A percentile compares a stretch with the other conserved stretches of the same genome.
Evolutionary conservation across 2,888 invertebrate genomes (phyloP).

Genomic region (Synanthedon tipuliformis): DNA sequence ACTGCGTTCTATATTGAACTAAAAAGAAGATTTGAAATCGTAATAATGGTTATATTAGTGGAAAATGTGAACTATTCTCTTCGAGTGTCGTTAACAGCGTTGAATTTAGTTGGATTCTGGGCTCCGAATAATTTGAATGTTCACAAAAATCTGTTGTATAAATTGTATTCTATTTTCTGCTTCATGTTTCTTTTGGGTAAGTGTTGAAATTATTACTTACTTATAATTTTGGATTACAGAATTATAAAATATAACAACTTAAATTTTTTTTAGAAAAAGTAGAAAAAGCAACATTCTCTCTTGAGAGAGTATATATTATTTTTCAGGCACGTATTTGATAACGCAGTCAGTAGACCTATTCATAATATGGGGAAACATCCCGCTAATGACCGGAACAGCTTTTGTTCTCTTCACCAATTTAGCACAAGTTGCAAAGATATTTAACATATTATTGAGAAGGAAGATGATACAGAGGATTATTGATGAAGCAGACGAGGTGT

Average conservation of each 20-base stretch:
- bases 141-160: conserved; percentile 23
- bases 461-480: conserved; percentile 30
- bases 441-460: conserved; percentile 32
- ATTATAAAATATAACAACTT: no score
- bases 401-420: conserved; percentile 58
- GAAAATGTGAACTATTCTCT: conserved; percentile 38
- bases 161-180: conserved; percentile 28
- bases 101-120: conserved; percentile 52
- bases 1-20: no score
- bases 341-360: conserved; percentile 58
- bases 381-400: conserved; percentile 53
- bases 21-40: no score
- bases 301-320: conserved; percentile 3
- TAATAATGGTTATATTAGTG: conserved; percentile 32
- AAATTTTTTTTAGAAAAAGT: no score
- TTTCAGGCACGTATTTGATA: conserved; percentile 44
- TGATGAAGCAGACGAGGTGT: conserved; percentile 22
- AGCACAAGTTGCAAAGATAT: conserved; percentile 48
- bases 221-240: no score
- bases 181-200: conserved; percentile 55
- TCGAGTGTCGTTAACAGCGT: conserved; percentile 33
- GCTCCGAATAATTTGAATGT: conserved; percentile 22
- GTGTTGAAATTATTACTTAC: conserved; percentile 6
- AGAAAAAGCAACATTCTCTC: no score
- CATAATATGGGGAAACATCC: conserved; percentile 55